Conservation (phyloP, 2,888 invertebrate genomes). For the Physocephala rufipes region DNA sequence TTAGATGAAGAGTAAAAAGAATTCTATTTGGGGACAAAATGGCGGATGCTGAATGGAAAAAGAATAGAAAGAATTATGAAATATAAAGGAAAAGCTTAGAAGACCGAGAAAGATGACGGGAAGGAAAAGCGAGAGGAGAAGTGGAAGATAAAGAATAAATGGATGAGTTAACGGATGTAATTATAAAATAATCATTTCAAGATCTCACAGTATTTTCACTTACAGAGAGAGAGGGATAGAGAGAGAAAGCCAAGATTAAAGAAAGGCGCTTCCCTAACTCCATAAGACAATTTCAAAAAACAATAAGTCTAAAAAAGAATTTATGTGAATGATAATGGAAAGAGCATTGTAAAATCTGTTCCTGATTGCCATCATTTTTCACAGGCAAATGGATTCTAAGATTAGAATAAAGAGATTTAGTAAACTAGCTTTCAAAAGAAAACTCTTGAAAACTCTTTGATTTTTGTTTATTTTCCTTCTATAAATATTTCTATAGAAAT, state of each 20-base stretch:
- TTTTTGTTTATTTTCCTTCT: too few relatives aligned
- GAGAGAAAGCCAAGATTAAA: not conserved
- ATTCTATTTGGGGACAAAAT: not conserved
- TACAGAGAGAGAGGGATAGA: not conserved
- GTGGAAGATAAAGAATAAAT: not conserved
- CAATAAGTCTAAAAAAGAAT: not conserved
- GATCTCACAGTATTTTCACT: not conserved
- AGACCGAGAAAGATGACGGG: not conserved
- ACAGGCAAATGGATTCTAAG: too few relatives aligned
- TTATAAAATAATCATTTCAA: slow-evolving; percentile 34
- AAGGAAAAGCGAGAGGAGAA: not conserved
- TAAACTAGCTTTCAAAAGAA: too few relatives aligned
- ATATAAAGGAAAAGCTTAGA: not conserved
- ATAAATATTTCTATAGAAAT: too few relatives aligned
- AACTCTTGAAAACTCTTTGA: too few relatives aligned
- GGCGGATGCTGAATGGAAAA: not conserved
- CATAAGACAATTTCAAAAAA: not conserved
- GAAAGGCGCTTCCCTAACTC: not conserved
- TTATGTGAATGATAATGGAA: too few relatives aligned
- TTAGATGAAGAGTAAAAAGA: not conserved
- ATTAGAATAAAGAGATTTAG: too few relatives aligned
- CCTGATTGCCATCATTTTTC: too few relatives aligned
- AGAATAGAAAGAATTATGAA: not conserved
- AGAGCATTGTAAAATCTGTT: too few relatives aligned
- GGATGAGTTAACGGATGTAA: slow-evolving; percentile 25